Base-by-base conservation (phyloP, 2,113 vertebrate species). In the Phocoena phocoena region DNA sequence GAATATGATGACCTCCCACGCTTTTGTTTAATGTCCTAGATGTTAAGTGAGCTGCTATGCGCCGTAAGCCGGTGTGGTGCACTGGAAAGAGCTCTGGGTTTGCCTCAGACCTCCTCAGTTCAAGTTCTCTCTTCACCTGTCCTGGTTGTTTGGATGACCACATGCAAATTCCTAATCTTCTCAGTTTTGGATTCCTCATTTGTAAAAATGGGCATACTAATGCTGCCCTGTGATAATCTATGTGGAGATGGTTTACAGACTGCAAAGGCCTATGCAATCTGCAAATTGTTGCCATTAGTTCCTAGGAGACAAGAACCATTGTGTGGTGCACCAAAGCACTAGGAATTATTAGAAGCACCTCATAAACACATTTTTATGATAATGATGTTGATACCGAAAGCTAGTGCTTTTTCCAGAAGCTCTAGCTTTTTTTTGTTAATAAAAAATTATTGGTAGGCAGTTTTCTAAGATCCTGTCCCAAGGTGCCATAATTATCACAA, bases 181-280 rank as follows among this genome's bases (percentile, higher is more conserved):
- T 80, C 21, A 8, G 68, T 17, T 44, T 23, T 17, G 18, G 60
- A 17, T 50, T 82, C 84, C 36, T 86, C 41, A 8, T 41, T 33
- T 31, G 20, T 85, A 11, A 77, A 67, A 74, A 36, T 2, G 33
- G 65, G 6, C 26, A 8, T 5, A 2, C 3, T 5, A 5, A 11
- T 0, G 8, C 10, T 28, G 70, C 36, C 41, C 31, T 21, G 63
- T 15, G 58, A 58, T 14, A 13, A 17, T 8, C 15, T 58, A 0
- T 0, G 10, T 1, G 80, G 67, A 58, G 58, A 47, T 0, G 50
- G 44, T 20, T 31, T 13, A 9, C 3, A 1, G 28, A 12, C 41
- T 3, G 20, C 14, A 8, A 14, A 28, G 4, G 3, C 1, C 10
- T 0, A 2, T 20, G 25, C 9, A 0, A 1, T 10, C n/a, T 17